Percentiles rank a stretch among this genome's conserved stretches.
These are phyloP conservation scores for Tachuris rubrigastra DNA, from an alignment of 2,113 vertebrate species.

Conservation along the genomic window DNA sequence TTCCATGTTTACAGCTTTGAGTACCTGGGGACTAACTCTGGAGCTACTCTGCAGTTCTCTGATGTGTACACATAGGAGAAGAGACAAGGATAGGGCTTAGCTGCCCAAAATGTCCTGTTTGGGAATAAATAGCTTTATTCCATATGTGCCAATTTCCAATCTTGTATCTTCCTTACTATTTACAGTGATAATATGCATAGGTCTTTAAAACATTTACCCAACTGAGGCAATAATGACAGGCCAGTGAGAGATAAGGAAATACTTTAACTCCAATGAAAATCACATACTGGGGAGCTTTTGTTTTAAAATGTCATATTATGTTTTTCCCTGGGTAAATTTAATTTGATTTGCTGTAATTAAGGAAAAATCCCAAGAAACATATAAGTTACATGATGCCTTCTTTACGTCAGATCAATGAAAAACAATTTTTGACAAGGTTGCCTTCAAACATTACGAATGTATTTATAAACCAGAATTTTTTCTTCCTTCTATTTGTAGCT, in stretches of 20 bases:
- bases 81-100: neutral
- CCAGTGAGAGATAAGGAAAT: neutral
- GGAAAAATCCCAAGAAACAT: neutral
- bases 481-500: neutral
- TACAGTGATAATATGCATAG: fast-evolving
- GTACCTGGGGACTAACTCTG: neutral
- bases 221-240: neutral
- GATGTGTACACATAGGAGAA: neutral
- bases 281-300: neutral
- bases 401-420: neutral
- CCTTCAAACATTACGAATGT: neutral
- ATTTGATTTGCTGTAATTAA: neutral
- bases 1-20: neutral
- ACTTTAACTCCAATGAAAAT: neutral
- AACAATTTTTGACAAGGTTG: neutral
- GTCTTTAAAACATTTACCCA: neutral
- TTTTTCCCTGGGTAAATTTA: neutral
- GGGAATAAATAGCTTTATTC: neutral
- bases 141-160: neutral
- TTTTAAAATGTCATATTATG: neutral
- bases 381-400: neutral
- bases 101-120: neutral
- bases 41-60: neutral
- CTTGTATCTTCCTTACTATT: neutral
- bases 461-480: neutral